phyloP scores from a whole-genome alignment of 2,113 vertebrate genomes.

The Mus pahari region DNA sequence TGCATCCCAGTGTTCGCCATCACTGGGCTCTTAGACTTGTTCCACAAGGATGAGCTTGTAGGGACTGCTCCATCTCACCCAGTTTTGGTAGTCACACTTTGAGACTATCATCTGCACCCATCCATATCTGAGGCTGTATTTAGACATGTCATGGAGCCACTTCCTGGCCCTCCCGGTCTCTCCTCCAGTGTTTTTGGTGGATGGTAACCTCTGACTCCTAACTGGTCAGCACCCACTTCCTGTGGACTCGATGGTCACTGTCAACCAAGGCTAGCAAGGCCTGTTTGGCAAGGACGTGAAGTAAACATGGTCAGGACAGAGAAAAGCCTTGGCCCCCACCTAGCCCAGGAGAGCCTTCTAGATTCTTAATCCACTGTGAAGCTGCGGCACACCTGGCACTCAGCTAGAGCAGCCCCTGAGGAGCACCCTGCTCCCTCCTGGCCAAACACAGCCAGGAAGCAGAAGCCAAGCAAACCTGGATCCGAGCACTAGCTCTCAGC shows the following conservation, averaged over 20 bases:
- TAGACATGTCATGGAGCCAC: not conserved
- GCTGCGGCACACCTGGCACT: not conserved
- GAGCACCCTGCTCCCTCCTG: not conserved
- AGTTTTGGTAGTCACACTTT: too few relatives aligned
- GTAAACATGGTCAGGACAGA: not conserved
- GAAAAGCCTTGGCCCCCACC: not conserved
- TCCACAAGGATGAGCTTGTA: rapidly evolving
- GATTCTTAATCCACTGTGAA: not conserved
- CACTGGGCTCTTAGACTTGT: too few relatives aligned
- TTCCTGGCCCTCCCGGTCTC: not conserved
- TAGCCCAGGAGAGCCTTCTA: not conserved
- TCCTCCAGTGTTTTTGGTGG: too few relatives aligned
- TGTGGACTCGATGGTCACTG: not conserved
- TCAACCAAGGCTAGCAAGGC: not conserved
- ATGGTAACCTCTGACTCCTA: not conserved
- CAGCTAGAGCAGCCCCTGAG: not conserved
- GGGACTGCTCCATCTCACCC: rapidly evolving
- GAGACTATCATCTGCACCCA: rapidly evolving
- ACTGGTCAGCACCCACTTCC: not conserved
- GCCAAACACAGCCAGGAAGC: not conserved
- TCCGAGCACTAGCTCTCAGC: not conserved
- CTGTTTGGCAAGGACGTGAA: not conserved
- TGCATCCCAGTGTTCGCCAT: not conserved
- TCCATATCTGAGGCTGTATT: not conserved
- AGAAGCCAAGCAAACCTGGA: not conserved